Percentiles rank a stretch among this genome's conserved stretches.
Conservation (phyloP, 2,888 invertebrate genomes). For the Cylloceria caligata region DNA sequence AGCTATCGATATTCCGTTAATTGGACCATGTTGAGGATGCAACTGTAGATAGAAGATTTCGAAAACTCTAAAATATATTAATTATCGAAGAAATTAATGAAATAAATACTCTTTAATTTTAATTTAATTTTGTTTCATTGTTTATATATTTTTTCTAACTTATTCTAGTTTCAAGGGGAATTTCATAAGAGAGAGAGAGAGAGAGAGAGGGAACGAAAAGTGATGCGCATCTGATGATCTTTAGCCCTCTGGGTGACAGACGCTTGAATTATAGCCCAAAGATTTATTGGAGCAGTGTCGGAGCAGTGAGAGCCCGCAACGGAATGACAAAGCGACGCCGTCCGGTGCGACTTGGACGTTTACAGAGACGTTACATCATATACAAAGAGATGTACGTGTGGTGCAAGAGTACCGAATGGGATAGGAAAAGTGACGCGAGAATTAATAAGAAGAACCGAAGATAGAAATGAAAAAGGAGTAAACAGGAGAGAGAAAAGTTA, state of each 20-base stretch:
- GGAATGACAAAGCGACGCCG: constrained; percentile 25
- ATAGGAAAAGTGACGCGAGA: background rate
- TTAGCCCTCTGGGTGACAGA: constrained; percentile 11
- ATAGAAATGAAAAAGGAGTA: constrained; percentile 14
- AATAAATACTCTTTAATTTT: too few species aligned
- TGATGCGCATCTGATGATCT: constrained; percentile 22
- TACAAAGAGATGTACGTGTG: constrained; percentile 28
- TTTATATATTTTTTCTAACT: background rate
- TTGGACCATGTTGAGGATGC: background rate
- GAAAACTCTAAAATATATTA: background rate
- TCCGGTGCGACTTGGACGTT: constrained; percentile 35
- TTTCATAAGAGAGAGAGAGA: background rate
- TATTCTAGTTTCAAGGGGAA: background rate
- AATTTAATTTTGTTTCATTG: background rate
- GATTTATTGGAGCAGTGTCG: constrained; percentile 25
- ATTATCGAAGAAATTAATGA: background rate
- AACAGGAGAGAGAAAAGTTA: background rate
- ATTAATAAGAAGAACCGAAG: constrained; percentile 15
- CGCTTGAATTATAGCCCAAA: constrained; percentile 14
- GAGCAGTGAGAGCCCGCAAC: background rate
- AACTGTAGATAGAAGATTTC: background rate
- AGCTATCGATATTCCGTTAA: background rate
- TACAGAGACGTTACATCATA: constrained; percentile 62
- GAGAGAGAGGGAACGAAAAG: background rate
- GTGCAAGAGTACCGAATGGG: background rate